Base-by-base conservation (phyloP, 1,140 invertebrate genomes). In the Oreohelix idahoensis region DNA sequence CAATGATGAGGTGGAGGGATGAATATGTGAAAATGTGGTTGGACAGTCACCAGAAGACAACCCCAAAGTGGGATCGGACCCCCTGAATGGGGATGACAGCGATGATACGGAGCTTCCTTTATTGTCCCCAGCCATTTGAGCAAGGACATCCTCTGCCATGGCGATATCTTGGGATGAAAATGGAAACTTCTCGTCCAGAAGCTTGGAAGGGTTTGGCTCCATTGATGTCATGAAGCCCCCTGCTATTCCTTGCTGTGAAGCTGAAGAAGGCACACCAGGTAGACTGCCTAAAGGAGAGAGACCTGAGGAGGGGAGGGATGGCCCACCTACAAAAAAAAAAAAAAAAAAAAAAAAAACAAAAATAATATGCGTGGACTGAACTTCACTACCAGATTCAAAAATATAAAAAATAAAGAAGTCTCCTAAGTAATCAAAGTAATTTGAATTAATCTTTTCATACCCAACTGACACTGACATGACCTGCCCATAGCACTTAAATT, bases 111-210 rank as follows among this genome's bases (percentile, higher is more conserved):
- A 51, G 23, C 45, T 49, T 49, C 71, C 51, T n/a, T 75, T 82
- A 39, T 35, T 29, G 42, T 81, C 79, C 15, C 80, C 80, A 13
- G 80, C 80, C n/a, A 82, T 53, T 66, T 82, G 70, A 45, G 80
- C 80, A 13, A 82, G 49, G 17, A 82, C 71, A 42, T 82, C 80
- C 71, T 82, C 80, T 39, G 80, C 80, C 71, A 82, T 82, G 80
- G 80, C 80, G 35, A 82, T 82, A 66, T 82, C 80, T 36, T 82
- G 80, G 23, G 80, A 75, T 38, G 80, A 82, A 63, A 75, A 53
- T 32, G 63, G 79, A 36, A 81, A 81, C 45, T 81, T 81, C 45
- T 81, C 79, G 35, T 82, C 80, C 80, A 74, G 35, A 36, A 73
- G 23, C 49, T 82, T 75, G 66, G 79, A 80, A 26, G 79, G 71